Percentiles rank a stretch among this genome's conserved stretches.
Conservation (phyloP, 2,888 invertebrate genomes). For the Tortricodes alternella region DNA sequence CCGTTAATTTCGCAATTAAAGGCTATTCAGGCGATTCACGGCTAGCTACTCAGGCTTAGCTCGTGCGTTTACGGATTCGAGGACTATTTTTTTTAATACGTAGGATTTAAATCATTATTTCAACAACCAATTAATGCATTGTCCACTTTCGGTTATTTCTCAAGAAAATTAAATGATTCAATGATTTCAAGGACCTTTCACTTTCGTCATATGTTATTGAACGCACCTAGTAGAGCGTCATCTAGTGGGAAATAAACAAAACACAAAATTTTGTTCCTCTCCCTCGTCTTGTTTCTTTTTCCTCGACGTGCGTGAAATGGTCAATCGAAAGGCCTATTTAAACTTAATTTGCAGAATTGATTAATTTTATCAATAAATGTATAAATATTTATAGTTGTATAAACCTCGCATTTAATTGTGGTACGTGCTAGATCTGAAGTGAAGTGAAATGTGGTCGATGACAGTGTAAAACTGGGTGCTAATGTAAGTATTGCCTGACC, state of each 20-base stretch:
- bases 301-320: slow-evolving; percentile 58
- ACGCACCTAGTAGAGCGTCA: slow-evolving; percentile 45
- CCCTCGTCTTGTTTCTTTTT: slow-evolving; percentile 64
- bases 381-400: slow-evolving; percentile 48
- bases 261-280: slow-evolving; percentile 50
- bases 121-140: no score
- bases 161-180: neutral
- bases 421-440: slow-evolving; percentile 53
- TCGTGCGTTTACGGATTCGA: no score
- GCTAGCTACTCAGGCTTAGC: no score
- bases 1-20: no score
- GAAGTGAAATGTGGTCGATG: slow-evolving; percentile 77
- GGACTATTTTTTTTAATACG: no score
- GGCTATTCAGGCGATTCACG: no score
- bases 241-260: slow-evolving; percentile 49
- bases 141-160: no score
- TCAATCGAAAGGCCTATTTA: slow-evolving; percentile 54
- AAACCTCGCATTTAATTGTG: slow-evolving; percentile 51
- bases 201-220: slow-evolving; percentile 32
- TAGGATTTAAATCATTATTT: no score
- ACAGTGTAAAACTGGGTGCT: slow-evolving; percentile 76
- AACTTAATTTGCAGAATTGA: slow-evolving; percentile 48
- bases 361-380: slow-evolving; percentile 47
- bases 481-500: slow-evolving; percentile 73
- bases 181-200: slow-evolving; percentile 14